These are phyloP conservation scores for Augiades crinisus DNA, from an alignment of 2,888 invertebrate genomes.

Conservation along the genomic window DNA sequence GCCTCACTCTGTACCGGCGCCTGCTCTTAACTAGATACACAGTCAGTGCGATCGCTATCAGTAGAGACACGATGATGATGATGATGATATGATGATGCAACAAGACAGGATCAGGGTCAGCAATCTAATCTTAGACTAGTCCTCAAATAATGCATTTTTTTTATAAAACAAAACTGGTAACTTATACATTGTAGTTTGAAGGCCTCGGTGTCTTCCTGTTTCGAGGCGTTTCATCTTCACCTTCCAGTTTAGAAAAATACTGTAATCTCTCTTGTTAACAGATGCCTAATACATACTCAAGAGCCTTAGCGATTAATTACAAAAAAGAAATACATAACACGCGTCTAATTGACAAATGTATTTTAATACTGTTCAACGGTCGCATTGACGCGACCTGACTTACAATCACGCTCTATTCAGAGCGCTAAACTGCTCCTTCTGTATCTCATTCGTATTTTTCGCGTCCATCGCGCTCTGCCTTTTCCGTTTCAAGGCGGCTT, in stretches of 20 bases:
- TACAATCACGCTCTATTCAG: slow-evolving; percentile 54
- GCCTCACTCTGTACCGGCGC: slow-evolving; percentile 50
- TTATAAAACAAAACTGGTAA: too few species aligned
- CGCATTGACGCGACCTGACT: neutral
- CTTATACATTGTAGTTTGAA: too few species aligned
- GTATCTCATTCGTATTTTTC: slow-evolving; percentile 48
- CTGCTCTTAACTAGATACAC: slow-evolving; percentile 62
- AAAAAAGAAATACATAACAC: too few species aligned
- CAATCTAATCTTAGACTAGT: slow-evolving; percentile 40
- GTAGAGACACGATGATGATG: slow-evolving; percentile 49
- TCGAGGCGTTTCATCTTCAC: too few species aligned
- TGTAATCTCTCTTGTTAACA: too few species aligned
- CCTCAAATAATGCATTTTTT: too few species aligned
- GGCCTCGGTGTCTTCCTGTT: too few species aligned
- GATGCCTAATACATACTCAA: too few species aligned
- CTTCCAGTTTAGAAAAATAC: too few species aligned
- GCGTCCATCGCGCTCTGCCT: slow-evolving; percentile 58
- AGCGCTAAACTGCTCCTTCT: slow-evolving; percentile 60
- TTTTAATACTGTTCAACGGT: slow-evolving; percentile 6
- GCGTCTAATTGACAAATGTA: too few species aligned
- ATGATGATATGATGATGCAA: too few species aligned
- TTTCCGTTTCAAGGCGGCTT: slow-evolving; percentile 58
- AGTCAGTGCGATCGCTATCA: slow-evolving; percentile 55
- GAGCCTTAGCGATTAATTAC: too few species aligned
- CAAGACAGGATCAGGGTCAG: slow-evolving; percentile 57